phyloP scores from a whole-genome alignment of 2,113 vertebrate genomes.

The Sinocyclocheilus anshuiensis region DNA sequence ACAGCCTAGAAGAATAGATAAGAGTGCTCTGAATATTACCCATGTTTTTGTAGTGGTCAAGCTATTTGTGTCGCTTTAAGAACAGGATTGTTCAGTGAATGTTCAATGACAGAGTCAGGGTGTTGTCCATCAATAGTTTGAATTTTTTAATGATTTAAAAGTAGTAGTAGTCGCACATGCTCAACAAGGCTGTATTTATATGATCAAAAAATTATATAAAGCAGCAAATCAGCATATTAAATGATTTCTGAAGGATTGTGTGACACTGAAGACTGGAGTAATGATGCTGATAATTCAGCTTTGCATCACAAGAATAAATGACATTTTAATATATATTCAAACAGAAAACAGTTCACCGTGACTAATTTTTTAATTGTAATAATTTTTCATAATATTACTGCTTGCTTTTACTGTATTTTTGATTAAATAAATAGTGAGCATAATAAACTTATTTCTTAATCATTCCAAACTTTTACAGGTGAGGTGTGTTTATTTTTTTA shows the following conservation, averaged over 20 bases:
- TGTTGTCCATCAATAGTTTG: neutral
- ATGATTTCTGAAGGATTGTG: neutral
- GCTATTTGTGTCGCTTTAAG: neutral
- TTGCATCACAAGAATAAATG: neutral
- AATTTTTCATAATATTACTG: neutral
- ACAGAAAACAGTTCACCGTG: neutral
- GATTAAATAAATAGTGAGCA: neutral
- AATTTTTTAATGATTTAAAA: neutral
- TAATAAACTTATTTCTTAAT: neutral
- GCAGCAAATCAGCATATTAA: neutral
- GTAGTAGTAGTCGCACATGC: neutral
- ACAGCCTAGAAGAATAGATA: neutral
- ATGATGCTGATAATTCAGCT: neutral
- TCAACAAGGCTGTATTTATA: neutral
- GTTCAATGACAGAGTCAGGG: neutral
- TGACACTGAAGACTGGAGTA: neutral
- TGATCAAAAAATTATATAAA: neutral
- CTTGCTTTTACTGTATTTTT: neutral
- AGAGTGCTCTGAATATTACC: neutral
- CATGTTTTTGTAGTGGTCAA: neutral
- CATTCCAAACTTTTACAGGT: neutral
- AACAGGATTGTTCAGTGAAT: neutral
- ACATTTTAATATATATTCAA: neutral
- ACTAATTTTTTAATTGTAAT: neutral
- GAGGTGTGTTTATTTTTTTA: neutral